Conservation (phyloP, 2,113 vertebrate genomes). For the Nothocercus nigrocapillus region DNA sequence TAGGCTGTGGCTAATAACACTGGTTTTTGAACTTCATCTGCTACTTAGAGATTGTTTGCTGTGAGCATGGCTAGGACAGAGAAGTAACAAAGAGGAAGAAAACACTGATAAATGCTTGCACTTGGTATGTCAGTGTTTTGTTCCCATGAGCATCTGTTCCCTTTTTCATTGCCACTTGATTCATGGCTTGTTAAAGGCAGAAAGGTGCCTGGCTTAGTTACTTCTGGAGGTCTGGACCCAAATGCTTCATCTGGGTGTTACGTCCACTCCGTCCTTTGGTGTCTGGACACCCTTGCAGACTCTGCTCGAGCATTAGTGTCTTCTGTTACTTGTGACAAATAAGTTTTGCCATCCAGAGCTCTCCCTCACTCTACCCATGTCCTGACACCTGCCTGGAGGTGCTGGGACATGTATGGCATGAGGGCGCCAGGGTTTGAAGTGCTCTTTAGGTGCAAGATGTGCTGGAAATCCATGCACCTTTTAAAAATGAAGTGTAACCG, state of each 20-base stretch:
- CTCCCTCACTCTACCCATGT: background rate
- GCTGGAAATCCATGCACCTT: background rate
- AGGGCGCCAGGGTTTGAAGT: background rate
- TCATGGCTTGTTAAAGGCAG: background rate
- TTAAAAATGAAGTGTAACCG: background rate
- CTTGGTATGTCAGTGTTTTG: background rate
- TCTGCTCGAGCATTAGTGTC: background rate
- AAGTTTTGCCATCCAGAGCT: background rate
- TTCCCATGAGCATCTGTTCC: background rate
- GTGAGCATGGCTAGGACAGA: background rate
- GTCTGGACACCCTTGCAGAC: background rate
- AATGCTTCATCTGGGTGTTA: background rate
- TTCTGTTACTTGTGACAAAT: background rate
- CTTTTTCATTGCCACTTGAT: background rate
- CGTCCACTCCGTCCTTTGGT: fast-evolving
- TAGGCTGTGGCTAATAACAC: background rate
- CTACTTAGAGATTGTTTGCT: conserved; percentile 1
- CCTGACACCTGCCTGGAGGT: background rate
- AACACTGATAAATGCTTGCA: background rate
- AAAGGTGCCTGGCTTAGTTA: background rate
- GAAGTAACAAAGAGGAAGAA: background rate
- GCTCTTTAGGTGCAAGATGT: background rate
- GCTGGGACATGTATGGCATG: background rate
- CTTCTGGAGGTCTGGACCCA: background rate
- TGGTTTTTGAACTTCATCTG: background rate